phyloP scores from a whole-genome alignment of 2,888 invertebrate genomes.

The Balanococcus diminutus region DNA sequence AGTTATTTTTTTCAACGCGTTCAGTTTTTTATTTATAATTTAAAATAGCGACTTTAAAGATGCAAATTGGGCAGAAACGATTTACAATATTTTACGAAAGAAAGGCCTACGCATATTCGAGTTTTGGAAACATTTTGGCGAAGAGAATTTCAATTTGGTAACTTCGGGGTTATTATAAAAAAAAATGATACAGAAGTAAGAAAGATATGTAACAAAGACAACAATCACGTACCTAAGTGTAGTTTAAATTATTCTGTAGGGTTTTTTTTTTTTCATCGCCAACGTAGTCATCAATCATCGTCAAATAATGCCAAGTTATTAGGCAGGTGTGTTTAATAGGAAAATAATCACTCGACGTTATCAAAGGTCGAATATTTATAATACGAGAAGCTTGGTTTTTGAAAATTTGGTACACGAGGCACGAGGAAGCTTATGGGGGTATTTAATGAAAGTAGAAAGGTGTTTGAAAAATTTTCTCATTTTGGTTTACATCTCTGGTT shows the following conservation, averaged over 20 bases:
- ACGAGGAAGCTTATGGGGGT: neutral
- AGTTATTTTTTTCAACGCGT: constrained; percentile 7
- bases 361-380: constrained; percentile 1
- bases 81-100: too few species aligned
- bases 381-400: neutral
- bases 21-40: neutral
- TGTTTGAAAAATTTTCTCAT: neutral
- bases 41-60: neutral
- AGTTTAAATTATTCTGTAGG: neutral
- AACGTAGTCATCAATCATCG: neutral
- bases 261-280: neutral
- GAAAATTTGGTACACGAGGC: too few species aligned
- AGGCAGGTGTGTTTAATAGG: constrained; percentile 25
- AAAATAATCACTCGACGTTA: constrained; percentile 17
- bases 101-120: too few species aligned
- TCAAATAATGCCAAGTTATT: neutral
- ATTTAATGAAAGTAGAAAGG: neutral
- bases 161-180: neutral
- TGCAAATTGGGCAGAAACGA: too few species aligned
- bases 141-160: neutral
- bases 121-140: too few species aligned
- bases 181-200: neutral
- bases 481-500: neutral
- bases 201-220: neutral
- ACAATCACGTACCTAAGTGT: neutral